These are phyloP conservation scores for Apteryx mantelli DNA, from an alignment of 2,113 vertebrate species.

Conservation along the genomic window DNA sequence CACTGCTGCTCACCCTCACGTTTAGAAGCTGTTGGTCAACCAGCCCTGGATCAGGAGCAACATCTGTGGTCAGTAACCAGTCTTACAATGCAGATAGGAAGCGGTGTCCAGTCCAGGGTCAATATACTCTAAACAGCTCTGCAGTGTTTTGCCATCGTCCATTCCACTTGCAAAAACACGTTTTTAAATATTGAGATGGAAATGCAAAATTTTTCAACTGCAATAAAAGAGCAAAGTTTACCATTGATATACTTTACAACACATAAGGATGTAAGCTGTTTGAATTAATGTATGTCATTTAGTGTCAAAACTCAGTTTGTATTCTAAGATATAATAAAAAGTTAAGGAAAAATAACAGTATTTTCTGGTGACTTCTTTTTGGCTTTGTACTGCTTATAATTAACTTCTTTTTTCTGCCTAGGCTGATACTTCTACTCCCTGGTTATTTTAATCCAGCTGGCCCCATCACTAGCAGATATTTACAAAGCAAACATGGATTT, in stretches of 20 bases:
- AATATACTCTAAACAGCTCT: neutral
- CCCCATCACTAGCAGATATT: neutral
- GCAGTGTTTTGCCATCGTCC: neutral
- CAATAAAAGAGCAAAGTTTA: neutral
- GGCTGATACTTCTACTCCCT: neutral
- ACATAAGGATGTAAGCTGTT: neutral
- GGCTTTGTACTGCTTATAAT: neutral
- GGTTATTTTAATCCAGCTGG: slow-evolving; percentile 25
- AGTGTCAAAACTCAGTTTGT: neutral
- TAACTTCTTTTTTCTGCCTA: neutral
- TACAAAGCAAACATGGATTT: neutral
- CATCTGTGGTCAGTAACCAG: neutral
- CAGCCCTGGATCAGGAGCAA: neutral
- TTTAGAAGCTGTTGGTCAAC: accelerated
- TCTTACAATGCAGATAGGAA: neutral
- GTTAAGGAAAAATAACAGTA: neutral
- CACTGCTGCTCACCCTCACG: neutral
- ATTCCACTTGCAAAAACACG: neutral
- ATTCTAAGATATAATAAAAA: neutral
- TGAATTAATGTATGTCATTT: neutral
- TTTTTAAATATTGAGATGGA: neutral
- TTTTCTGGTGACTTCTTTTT: neutral
- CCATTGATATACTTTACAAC: neutral
- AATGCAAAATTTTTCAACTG: neutral
- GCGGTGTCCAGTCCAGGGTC: neutral